Base-by-base conservation (phyloP, 2,888 invertebrate genomes). In the Pseudococcus jackbeardsleyi region DNA sequence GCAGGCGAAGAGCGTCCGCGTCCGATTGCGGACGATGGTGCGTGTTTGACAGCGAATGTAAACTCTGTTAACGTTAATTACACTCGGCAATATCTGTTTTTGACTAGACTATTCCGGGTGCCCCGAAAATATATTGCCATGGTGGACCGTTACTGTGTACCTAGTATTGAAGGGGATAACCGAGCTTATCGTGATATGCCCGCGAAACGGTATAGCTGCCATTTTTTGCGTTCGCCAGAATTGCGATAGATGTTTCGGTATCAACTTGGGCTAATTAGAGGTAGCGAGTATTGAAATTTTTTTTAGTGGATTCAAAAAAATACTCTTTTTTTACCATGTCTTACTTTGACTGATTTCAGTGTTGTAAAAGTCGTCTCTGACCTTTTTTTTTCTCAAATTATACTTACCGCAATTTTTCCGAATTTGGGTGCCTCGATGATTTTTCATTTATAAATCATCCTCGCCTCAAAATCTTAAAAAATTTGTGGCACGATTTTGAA, bases 31-130 rank as follows among this genome's bases (percentile, higher is more conserved):
- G 42, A 72, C 68, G 33, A 12, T 33, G 15, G 33, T 72, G 68
- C 26, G 68, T 72, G 68, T 72, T 33, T 72, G 79, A 79, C 42
- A 79, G 42, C 19, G 79, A 42, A 79, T 79, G 33, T 72, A 42
- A 79, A 79, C 79, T 79, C 79, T 46, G 79, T 79, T 33, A 79
- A 79, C 42, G 79, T 79, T 79, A 79, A 79, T 79, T 79, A 79
- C 79, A 46, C 42, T 79, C 42, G n/a, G n/a, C 42, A 26, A 79
- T 39, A 79, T 79, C 79, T 79, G 79, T 42, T 79, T 79, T 79
- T 79, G 79, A 79, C 79, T 79, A 39, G 79, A n/a, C 42, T 42
- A 42, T 79, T 79, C 19, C 79, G n/a, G 42, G 6, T 1, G 3
- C 26, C 42, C 26, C 26, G 26, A 33, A 39, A 79, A 79, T 79